A percentile compares a stretch with the other conserved stretches of the same genome.
Evolutionary conservation across 2,113 vertebrate species (phyloP).

Genomic region (Melospiza georgiana): DNA sequence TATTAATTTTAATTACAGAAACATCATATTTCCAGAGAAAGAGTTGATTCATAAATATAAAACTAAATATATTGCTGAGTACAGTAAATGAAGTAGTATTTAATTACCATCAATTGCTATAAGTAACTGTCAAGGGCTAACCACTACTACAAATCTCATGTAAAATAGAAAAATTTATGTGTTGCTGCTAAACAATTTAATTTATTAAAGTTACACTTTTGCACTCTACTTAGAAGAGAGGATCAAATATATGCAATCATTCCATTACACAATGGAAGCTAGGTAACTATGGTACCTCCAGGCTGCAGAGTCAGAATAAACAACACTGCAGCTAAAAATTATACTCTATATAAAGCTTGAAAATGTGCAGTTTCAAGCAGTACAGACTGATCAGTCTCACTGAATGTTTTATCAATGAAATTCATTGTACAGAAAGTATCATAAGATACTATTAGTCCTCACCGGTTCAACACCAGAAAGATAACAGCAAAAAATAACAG

Average conservation of each 20-base stretch:
- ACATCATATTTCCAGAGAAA: conserved; percentile 47
- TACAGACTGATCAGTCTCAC: not conserved
- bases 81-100: conserved; percentile 60
- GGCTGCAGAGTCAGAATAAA: not conserved
- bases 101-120: conserved; percentile 44
- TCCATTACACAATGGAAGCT: not conserved
- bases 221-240: not conserved
- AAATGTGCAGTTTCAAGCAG: not conserved
- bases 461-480: not conserved
- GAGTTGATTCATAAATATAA: conserved; percentile 34
- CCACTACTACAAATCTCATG: not conserved
- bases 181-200: not conserved
- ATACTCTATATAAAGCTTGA: not conserved
- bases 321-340: not conserved
- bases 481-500: not conserved
- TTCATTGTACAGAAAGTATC: not conserved
- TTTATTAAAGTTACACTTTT: not conserved
- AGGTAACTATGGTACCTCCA: not conserved
- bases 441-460: not conserved
- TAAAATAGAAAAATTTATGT: conserved; percentile 30
- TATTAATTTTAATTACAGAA: conserved; percentile 39
- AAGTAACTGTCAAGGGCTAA: conserved; percentile 44
- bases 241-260: not conserved
- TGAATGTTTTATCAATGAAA: not conserved
- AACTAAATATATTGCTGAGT: conserved; percentile 43